Evolutionary conservation across 2,888 invertebrate species (phyloP), one percentile per base, ranked within the genome.

Genomic region (Agrotis segetum): DNA sequence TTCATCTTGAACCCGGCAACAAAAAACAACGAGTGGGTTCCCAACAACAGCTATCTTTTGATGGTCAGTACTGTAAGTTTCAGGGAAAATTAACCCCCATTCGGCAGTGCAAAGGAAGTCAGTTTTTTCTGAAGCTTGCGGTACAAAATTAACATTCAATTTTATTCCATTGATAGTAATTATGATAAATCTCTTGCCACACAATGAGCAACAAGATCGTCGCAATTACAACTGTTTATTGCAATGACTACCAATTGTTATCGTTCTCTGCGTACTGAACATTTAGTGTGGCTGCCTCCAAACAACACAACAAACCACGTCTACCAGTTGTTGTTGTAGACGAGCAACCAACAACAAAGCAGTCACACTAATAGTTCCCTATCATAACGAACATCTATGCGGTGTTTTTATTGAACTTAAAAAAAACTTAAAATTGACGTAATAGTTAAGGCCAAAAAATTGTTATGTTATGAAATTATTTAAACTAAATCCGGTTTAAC

Each of bases 1-100:
- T 29, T 53, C n/a, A 0, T 2, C 46, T n/a, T n/a, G 46, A 77
- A 67, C 65, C 67, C 52, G 3, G 16, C 2, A 77, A 77, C 67
- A 17, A 58, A 0, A 3, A 77, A 77, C 62, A 73, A 58, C 34
- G 1, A 50, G 2, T 3, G 67, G 53, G 62, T 67, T 77, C 67
- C 49, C 19, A 64, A 55, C 1, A 71, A 58, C 61, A 62, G 40
- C 56, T 50, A 50, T 16, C 49, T 2, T 1, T 21, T 40, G 55
- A 19, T 72, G 55, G 29, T 47, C 24, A 34, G 40, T 40, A 40
- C 40, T 9, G 40, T 40, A 1, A 40, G 40, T 9, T 40, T 11
- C 9, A 11, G 11, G 2, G 0, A 24, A 40, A 40, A 9, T 9
- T 40, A 11, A 40, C 40, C 40, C 40, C 40, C 9, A 9, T 40